phyloP scores from a whole-genome alignment of 2,888 invertebrate genomes.

The Ariolimax columbianus region DNA sequence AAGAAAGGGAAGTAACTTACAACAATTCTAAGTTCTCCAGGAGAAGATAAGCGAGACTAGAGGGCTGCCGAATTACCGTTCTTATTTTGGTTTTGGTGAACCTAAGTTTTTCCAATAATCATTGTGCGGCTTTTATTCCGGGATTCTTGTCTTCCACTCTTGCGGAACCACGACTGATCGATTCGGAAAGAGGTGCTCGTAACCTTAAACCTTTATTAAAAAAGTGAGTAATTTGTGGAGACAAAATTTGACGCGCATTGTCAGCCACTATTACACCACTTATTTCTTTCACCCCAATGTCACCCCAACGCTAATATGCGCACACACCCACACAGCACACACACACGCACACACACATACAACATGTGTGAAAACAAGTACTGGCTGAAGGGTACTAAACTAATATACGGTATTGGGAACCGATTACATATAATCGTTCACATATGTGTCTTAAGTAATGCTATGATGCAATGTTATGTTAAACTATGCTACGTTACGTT shows the following conservation, averaged over 20 bases:
- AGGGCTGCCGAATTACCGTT: background rate
- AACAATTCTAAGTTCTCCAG: background rate
- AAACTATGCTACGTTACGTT: too few species aligned
- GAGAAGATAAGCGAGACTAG: background rate
- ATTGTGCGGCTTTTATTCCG: constrained; percentile 3
- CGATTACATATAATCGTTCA: background rate
- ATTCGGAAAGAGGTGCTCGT: constrained; percentile 23
- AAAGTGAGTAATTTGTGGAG: constrained; percentile 25
- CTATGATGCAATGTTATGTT: too few species aligned
- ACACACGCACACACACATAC: background rate
- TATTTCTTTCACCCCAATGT: background rate
- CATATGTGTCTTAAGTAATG: background rate
- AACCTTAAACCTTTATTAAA: constrained; percentile 41
- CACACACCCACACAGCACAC: background rate
- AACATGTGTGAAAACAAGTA: background rate
- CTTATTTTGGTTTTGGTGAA: background rate
- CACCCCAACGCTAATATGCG: too few species aligned
- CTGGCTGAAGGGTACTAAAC: background rate
- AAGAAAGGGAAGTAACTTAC: constrained; percentile 23
- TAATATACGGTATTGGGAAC: background rate
- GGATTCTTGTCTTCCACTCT: constrained; percentile 14
- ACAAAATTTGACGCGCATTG: constrained; percentile 34
- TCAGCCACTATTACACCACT: constrained; percentile 3
- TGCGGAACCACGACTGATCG: constrained; percentile 23
- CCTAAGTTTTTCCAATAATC: constrained; percentile 28